Conservation (phyloP, 1,140 invertebrate species). For the Zophobas atratus region DNA sequence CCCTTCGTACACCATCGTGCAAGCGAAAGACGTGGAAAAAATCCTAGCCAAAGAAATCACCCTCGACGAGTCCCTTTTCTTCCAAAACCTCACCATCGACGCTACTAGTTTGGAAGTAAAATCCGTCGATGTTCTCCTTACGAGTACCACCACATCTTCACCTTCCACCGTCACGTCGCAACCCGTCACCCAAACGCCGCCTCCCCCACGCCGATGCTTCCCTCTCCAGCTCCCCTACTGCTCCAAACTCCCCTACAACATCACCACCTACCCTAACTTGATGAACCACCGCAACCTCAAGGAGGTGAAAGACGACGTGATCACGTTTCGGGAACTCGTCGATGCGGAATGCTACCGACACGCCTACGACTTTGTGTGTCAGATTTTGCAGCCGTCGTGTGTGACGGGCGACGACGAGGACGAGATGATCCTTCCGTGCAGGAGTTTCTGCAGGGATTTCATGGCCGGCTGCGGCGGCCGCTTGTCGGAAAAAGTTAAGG, state of each 20-base stretch:
- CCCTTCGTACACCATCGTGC: constrained; percentile 71
- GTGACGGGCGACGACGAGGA: constrained; percentile 69
- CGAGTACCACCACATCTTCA: constrained; percentile 72
- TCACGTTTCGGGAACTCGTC: constrained; percentile 87
- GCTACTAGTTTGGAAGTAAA: constrained; percentile 78
- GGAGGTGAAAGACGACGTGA: constrained; percentile 83
- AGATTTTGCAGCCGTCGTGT: constrained; percentile 87
- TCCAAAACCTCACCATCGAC: constrained; percentile 77
- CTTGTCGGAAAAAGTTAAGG: constrained; percentile 78
- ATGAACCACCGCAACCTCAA: constrained; percentile 76
- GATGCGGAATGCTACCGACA: constrained; percentile 90
- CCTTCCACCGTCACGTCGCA: constrained; percentile 62
- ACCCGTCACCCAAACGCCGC: constrained; percentile 69
- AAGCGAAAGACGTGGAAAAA: constrained; percentile 69
- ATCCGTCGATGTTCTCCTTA: constrained; percentile 72
- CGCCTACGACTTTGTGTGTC: constrained; percentile 89
- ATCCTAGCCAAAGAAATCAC: constrained; percentile 73
- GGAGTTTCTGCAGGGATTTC: constrained; percentile 89
- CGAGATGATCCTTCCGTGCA: constrained; percentile 80
- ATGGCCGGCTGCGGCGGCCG: constrained; percentile 85
- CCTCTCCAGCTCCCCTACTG: constrained; percentile 81
- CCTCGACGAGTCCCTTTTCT: constrained; percentile 71
- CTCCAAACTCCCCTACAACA: constrained; percentile 81
- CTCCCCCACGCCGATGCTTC: constrained; percentile 78
- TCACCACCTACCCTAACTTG: constrained; percentile 88